Percentiles rank a stretch among this genome's conserved stretches.
phyloP scores from a whole-genome alignment of 2,888 invertebrate species.

The Drosophila multiciliata region DNA sequence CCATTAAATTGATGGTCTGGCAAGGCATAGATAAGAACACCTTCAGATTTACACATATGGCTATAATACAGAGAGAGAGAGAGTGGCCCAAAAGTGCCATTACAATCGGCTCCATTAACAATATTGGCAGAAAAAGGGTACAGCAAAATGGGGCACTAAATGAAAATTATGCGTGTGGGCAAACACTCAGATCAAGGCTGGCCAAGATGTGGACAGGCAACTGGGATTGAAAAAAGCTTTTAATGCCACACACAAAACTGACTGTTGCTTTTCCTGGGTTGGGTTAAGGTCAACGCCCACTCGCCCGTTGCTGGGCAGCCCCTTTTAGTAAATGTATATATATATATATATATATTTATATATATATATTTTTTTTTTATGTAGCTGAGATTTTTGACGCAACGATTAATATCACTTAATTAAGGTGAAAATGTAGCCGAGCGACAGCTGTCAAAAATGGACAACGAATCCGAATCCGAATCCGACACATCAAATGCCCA shows the following conservation, averaged over 20 bases:
- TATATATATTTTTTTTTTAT: conserved; percentile 20
- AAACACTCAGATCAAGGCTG: conserved; percentile 17
- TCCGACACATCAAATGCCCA: conserved; percentile 64
- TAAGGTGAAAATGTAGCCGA: conserved; percentile 77
- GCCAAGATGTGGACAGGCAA: conserved; percentile 35
- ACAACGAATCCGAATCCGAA: conserved; percentile 51
- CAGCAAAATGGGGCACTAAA: conserved; percentile 64
- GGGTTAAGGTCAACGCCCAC: conserved; percentile 34
- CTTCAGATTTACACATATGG: conserved; percentile 60
- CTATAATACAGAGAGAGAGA: conserved; percentile 3
- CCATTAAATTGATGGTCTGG: conserved; percentile 62
- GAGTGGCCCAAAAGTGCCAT: conserved; percentile 45
- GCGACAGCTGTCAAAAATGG: conserved; percentile 76
- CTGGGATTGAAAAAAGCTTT: conserved; percentile 71
- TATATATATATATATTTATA: neutral
- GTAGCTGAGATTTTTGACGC: conserved; percentile 24
- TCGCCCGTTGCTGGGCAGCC: neutral
- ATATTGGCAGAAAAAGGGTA: conserved; percentile 57
- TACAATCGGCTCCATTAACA: conserved; percentile 75
- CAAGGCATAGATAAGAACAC: conserved; percentile 41
- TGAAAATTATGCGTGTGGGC: conserved; percentile 71
- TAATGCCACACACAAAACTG: conserved; percentile 62
- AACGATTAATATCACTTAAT: conserved; percentile 80
- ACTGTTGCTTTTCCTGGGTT: conserved; percentile 48
- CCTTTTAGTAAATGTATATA: conserved; percentile 12